phyloP scores from a whole-genome alignment of 1,140 invertebrate species.

The Ladona fulva region DNA sequence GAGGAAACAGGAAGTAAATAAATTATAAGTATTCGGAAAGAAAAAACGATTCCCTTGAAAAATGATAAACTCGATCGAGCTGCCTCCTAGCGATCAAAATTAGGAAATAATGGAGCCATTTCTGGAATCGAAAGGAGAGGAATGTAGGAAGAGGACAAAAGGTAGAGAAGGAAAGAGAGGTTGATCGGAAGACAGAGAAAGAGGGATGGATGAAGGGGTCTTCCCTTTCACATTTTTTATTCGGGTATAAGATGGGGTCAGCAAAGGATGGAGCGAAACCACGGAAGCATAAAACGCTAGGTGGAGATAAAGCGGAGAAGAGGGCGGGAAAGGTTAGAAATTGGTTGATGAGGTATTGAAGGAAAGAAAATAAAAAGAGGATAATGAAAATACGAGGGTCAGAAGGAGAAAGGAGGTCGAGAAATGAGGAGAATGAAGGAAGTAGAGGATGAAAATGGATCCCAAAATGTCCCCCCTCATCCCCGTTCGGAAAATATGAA shows the following conservation, averaged over 20 bases:
- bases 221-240: background rate
- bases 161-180: background rate
- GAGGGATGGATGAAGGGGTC: background rate
- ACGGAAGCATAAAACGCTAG: background rate
- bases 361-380: background rate
- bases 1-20: no score
- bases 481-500: background rate
- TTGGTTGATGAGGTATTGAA: conserved; percentile 9
- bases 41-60: no score
- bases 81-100: no score
- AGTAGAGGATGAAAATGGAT: background rate
- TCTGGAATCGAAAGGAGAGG: no score
- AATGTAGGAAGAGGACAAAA: background rate
- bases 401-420: background rate
- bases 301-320: no score
- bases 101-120: no score
- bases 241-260: background rate
- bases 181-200: background rate
- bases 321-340: background rate
- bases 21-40: no score
- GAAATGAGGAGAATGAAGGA: background rate
- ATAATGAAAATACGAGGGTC: background rate
- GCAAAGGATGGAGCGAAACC: background rate
- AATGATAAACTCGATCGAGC: no score
- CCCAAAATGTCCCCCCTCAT: background rate